Evolutionary conservation across 2,797 vertebrate species (phyloP), one percentile per base, ranked within the genome.

Genomic region (Alcedo atthis): DNA sequence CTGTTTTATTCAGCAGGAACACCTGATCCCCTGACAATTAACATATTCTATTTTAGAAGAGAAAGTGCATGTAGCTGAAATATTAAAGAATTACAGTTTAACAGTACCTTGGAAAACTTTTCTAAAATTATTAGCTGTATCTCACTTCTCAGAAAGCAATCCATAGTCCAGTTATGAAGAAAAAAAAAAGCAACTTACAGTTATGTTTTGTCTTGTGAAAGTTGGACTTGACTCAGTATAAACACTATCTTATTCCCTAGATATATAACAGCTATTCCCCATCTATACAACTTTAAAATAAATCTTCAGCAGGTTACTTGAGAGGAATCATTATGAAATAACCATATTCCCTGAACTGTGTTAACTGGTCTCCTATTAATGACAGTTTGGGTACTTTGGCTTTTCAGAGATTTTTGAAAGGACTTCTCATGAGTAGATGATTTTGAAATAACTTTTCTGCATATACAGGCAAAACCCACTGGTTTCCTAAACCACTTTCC

Each of bases 71-170:
- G 3, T n/a, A 79, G 25, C 13, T 16, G 17, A 79, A 88, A 30
- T 61, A 90, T 57, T 48, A 55, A 58, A 81, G 53, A 5, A 51
- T 48, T 12, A 51, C 10, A 64, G 40, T 75, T 84, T 55, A 91
- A 54, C 10, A 81, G 14, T 30, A 76, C 26, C n/a, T 76, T 55
- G 9, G 45, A 63, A 81, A 89, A 67, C 16, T 71, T 40, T 58
- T 83, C 75, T 75, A 93, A 93, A 43, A 30, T 58, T 86, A 28
- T 83, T 81, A 93, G 40, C n/a, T 49, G 17, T 74, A 64, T 46
- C 35, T 96, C 69, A 81, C 61, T 92, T 95, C 61, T 84, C 78
- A 94, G 82, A 89, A 92, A 82, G 93, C 48, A 85, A 94, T 66
- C 30, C 69, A 61, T 62, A 91, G 74, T 93, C 59, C 83, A 73